Evolutionary conservation across 2,888 invertebrate genomes (phyloP).

Genomic region (Arrhopalites spinosus): DNA sequence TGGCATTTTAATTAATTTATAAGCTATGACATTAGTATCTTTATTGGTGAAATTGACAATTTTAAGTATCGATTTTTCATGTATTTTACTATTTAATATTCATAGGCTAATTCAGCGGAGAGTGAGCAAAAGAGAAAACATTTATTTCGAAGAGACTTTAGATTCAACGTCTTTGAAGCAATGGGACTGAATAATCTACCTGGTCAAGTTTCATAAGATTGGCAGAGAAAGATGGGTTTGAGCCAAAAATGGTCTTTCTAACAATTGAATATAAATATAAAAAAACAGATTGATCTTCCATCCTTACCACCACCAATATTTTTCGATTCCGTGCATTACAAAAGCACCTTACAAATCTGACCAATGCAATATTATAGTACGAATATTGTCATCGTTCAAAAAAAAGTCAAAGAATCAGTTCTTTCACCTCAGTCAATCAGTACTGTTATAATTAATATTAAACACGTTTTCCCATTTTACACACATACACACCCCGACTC

Average conservation of each 20-base stretch:
- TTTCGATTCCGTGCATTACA: neutral
- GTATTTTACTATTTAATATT: neutral
- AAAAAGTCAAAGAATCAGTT: neutral
- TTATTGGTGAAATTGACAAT: neutral
- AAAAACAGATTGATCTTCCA: slow-evolving; percentile 22
- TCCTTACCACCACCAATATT: neutral
- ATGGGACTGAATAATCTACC: slow-evolving; percentile 52
- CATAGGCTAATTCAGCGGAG: slow-evolving; percentile 38
- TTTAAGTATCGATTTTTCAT: too few relatives aligned
- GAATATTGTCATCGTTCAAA: slow-evolving; percentile 5
- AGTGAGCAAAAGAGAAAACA: slow-evolving; percentile 37
- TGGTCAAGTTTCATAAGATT: slow-evolving; percentile 25
- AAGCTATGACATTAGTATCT: neutral
- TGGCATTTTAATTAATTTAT: neutral
- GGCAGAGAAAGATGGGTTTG: neutral
- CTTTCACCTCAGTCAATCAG: neutral
- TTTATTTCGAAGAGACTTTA: slow-evolving; percentile 49
- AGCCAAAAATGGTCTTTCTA: too few relatives aligned
- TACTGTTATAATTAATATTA: neutral
- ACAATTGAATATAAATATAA: too few relatives aligned
- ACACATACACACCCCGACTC: too few relatives aligned
- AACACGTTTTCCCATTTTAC: neutral
- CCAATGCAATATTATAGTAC: slow-evolving; percentile 16
- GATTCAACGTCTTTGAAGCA: slow-evolving; percentile 53
- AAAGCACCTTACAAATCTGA: neutral